Base-by-base conservation (phyloP, 1,140 invertebrate species). In the Lysiphlebus fabarum region DNA sequence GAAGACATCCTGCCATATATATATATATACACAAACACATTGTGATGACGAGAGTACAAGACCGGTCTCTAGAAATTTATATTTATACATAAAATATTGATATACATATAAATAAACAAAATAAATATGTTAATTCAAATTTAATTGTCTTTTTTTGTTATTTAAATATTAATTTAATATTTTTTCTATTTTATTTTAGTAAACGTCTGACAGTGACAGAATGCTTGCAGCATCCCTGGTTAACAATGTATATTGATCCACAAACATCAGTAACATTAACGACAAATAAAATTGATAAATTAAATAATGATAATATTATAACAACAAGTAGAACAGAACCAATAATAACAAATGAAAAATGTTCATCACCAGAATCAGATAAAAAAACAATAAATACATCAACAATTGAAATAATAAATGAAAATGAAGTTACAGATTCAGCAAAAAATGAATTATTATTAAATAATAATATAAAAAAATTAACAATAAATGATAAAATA, bases 191-290 rank as follows among this genome's bases (percentile, higher is more conserved):
- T 65, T 65, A 58, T 77, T 75, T 5, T 74, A 88, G 86, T 65
- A 76, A 81, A 53, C 79, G 86, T 41, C 71, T 87, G 70, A 85
- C 83, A 45, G 85, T 83, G 14, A 78, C 78, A 36, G 82, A 88
- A 55, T 87, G 86, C 63, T 76, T 88, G 9, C 72, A 83, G 44
- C 86, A 89, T 69, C 71, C 82, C 2, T 89, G 87, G 87, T 77
- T 87, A 62, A 44, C 12, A 7, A 56, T 71, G 49, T 75, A 70
- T 65, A 67, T 73, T 41, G 72, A 70, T 11, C 67, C 70, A 5
- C 55, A 61, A 26, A 49, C 65, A 7, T 54, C 72, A 4, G 48
- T 70, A 7, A 54, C 64, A 4, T 9, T 56, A 42, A 48, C 65
- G 1, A 7, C 56, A 45, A 12, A 26, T 26, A 26, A 26, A 26